phyloP scores from a whole-genome alignment of 2,113 vertebrate genomes.

The Sinocyclocheilus maitianheensis region DNA sequence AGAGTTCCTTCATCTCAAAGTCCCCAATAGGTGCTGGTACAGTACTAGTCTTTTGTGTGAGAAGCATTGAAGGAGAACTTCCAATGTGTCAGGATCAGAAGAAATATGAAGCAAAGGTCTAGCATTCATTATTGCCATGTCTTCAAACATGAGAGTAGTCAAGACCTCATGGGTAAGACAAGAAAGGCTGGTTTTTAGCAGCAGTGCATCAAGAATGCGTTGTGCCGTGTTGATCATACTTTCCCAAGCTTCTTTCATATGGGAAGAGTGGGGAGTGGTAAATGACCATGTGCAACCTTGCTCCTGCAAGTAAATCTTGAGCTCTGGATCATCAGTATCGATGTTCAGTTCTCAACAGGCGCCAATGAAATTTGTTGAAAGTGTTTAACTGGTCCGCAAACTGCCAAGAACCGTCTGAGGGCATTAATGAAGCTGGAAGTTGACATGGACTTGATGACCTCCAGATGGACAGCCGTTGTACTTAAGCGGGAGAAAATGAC shows the following conservation, averaged over 20 bases:
- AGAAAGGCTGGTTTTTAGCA: neutral
- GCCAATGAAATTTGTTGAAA: neutral
- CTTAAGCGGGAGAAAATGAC: constrained; percentile 8
- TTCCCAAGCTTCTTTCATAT: constrained; percentile 4
- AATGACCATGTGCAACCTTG: neutral
- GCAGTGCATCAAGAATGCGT: neutral
- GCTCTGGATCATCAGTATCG: neutral
- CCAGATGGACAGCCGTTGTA: neutral
- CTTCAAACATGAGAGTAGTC: no score
- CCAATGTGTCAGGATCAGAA: no score
- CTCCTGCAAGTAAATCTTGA: neutral
- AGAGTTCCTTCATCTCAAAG: no score
- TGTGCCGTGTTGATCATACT: neutral
- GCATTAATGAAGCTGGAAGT: no score
- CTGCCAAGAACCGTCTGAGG: no score
- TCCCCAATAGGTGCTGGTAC: no score
- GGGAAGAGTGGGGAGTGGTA: neutral
- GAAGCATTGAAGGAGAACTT: no score
- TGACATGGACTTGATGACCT: neutral
- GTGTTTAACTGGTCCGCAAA: neutral
- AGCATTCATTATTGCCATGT: no score
- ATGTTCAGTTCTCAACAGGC: constrained; percentile 4
- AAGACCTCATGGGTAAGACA: no score
- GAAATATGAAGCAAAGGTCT: no score
- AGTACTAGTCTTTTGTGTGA: no score